Conservation (phyloP, 2,797 vertebrate genomes). For the Hapalemur alaotrensis region DNA sequence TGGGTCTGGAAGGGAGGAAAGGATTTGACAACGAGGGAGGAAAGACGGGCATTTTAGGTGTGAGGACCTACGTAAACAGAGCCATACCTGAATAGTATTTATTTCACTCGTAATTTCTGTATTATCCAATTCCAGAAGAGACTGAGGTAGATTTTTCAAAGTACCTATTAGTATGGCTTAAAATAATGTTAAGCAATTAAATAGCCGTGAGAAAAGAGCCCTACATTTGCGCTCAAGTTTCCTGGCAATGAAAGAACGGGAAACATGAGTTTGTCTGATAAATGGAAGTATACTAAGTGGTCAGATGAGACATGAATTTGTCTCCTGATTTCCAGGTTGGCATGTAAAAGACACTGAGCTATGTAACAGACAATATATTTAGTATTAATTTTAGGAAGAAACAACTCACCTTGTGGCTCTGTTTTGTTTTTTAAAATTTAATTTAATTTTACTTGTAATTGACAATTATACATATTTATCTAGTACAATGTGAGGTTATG, state of each 20-base stretch:
- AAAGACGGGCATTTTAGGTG: neutral
- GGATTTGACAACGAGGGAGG: neutral
- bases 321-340: neutral
- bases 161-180: neutral
- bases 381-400: neutral
- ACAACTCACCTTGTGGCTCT: neutral
- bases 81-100: neutral
- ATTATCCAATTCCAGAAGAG: neutral
- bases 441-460: neutral
- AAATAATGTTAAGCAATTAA: neutral
- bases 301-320: neutral
- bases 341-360: neutral
- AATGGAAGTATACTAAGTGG: neutral
- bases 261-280: neutral
- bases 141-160: neutral
- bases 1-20: neutral
- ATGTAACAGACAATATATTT: neutral
- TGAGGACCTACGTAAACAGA: neutral
- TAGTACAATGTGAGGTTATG: neutral
- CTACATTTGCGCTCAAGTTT: neutral
- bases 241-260: neutral
- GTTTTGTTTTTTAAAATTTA: neutral
- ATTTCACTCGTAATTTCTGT: neutral
- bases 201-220: neutral
- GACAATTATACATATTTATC: neutral